Evolutionary conservation across 1,140 invertebrate genomes (phyloP), one percentile per base, ranked within the genome.

Genomic region (Zaprionus africanus): DNA sequence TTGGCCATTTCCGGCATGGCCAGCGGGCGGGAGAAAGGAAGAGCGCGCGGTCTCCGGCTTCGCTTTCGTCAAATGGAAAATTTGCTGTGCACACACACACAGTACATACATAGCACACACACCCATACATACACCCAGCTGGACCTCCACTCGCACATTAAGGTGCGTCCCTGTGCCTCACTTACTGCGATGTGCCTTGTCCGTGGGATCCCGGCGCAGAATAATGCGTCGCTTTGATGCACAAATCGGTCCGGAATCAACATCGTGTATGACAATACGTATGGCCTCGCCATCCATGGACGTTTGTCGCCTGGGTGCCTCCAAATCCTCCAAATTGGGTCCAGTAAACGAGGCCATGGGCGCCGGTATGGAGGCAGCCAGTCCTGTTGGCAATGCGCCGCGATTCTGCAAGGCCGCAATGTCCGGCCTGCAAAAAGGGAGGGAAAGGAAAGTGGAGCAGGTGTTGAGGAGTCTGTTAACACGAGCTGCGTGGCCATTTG

Each of bases 191-290:
- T 97, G 96, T 31, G 96, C 96, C 92, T 97, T 97, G 92, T 98
- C 97, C 43, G 95, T 94, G 6, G 96, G 95, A 93, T 97, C 97
- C 76, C 96, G 94, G 62, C 96, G 94, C 24, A 98, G 93, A 17
- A 96, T 94, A 31, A 97, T 95, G 79, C 96, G 95, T 73, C 95
- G 94, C 77, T 97, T 96, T 49, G 96, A 93, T 84, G 95, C 95
- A 64, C 94, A 93, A 78, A 95, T 93, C 62, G 94, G 93, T 49
- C 94, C 95, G 92, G 95, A 94, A 92, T 98, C 97, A 19, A 98
- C 97, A 85, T 98, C 97, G 86, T 98, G 97, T 80, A 98, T 98
- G 64, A 98, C 97, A 78, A 98, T 98, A 82, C 97, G 96, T 78
- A 98, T 98, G 56, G 96, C 97, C 93, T 98, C 97, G 1, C 97